Evolutionary conservation across 2,888 invertebrate genomes (phyloP), one percentile per base, ranked within the genome.

Genomic region (Patella depressa): DNA sequence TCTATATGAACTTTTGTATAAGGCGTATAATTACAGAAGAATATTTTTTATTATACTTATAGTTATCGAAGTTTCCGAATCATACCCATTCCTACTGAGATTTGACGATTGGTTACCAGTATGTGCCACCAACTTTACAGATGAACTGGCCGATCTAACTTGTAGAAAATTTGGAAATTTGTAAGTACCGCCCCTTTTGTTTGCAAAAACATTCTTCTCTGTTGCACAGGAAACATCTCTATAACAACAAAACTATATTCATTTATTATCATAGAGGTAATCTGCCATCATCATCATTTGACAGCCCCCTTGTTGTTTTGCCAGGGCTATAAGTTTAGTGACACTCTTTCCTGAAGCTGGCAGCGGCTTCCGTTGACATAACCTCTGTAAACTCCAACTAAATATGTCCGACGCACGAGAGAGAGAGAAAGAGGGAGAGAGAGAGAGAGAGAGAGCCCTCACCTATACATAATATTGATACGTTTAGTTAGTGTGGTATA

Each of bases 121-220:
- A 1, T 88, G 88, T 79, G 78, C 83, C 14, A 80, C 79, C 4
- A 78, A 75, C 11, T 89, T 87, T 84, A 72, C 69, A 12, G 81
- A 84, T 12, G 69, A 54, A 2, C 78, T 81, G 5, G 88, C 85
- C 0, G 12, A 80, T 15, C 54, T 78, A 34, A 80, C 84, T 0
- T 88, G 89, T 74, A 71, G 75, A 15, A 78, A 81, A 45, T 79
- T 87, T 9, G 88, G 88, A 45, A 71, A 84, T 55, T 80, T 81
- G 88, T 88, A 81, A 79, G 85, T 82, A 73, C 3, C 5, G 53
- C 71, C 15, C 29, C 29, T 19, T 65, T 34, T 45, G 5, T 29
- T 65, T 29, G 34, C 34, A 17, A 12, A 17, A 14, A 17, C 7
- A 34, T 72, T 34, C 71, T 71, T 54, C 17, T 15, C 12, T 55